Base-by-base conservation (phyloP, 2,888 invertebrate genomes). In the Idaea aversata region DNA sequence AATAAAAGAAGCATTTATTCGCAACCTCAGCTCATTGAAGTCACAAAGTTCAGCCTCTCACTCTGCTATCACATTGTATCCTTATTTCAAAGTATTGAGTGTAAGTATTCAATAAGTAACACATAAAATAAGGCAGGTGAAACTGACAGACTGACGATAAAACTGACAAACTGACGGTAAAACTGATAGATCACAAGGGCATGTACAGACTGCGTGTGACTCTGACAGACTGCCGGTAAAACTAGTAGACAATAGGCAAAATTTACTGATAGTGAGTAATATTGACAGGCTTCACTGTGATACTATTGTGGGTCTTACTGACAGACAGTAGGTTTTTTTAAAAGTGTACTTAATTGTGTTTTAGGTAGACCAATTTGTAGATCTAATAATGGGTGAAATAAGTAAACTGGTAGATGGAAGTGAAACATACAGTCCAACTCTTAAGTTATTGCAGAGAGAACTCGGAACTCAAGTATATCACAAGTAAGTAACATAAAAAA, bases 401-500 rank as follows among this genome's bases (percentile, higher is more conserved):
- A 94, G 93, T 75, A 95, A 94, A 75, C 80, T 97, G 13, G 95
- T 96, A 0, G 95, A 95, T 76, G 96, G 96, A 5, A 97, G 97
- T 0, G 97, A 97, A 82, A 95, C 95, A 0, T 97, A 95, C 85
- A 97, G 97, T 83, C 96, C 96, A 0, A 94, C 95, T 0, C 93
- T 96, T 1, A 91, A 92, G 63, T 83, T 94, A 66, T 85, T 98
- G 63, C 95, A 96, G 73, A 89, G 93, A 67, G 94, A 95, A 35
- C 84, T 98, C 5, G 98, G 97, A 4, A 85, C 88, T 5, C 94
- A 95, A 84, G 96, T 97, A 0, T 95, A 95, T 80, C 89, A 94
- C 13, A 93, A 94, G 90, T 94, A 82, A 83, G 88, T 72, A n/a
- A 25, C n/a, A 5, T 57, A 7, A 3, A 7, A 36, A 36, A 36